Conservation (phyloP, 53 echinoderm and acorn worm genomes). For the Mesocentrotus franciscanus region DNA sequence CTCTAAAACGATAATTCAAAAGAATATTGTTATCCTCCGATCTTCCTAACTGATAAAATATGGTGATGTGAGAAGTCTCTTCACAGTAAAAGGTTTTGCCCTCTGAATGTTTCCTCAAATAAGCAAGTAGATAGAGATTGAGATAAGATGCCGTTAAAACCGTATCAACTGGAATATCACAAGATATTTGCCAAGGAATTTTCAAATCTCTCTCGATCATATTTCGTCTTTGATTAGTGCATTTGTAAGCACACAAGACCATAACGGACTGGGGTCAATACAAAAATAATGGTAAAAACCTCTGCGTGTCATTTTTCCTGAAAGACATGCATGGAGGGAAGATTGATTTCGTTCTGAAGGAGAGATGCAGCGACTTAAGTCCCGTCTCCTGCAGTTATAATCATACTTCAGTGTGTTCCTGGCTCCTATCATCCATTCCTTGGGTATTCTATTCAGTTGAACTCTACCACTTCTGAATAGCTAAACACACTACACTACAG, state of each 20-base stretch:
- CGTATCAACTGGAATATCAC: background rate
- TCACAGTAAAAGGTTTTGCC: background rate
- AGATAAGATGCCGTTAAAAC: background rate
- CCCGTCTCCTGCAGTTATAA: background rate
- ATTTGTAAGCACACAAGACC: background rate
- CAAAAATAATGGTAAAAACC: background rate
- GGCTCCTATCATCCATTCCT: background rate
- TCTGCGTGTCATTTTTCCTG: background rate
- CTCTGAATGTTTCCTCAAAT: background rate
- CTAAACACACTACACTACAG: background rate
- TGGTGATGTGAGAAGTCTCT: background rate
- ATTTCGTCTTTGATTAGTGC: background rate
- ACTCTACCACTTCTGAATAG: background rate
- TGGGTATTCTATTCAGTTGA: background rate
- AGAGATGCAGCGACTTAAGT: background rate
- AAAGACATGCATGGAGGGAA: background rate
- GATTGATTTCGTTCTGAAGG: background rate
- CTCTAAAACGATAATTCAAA: too few species aligned
- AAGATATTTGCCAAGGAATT: background rate
- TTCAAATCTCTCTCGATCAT: background rate
- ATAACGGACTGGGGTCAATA: background rate
- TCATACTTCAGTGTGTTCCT: background rate
- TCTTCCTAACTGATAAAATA: background rate
- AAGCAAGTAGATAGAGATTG: background rate
- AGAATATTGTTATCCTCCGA: background rate